These are phyloP conservation scores for Isurus oxyrinchus DNA, from an alignment of 2,113 vertebrate genomes.

Conservation along the genomic window DNA sequence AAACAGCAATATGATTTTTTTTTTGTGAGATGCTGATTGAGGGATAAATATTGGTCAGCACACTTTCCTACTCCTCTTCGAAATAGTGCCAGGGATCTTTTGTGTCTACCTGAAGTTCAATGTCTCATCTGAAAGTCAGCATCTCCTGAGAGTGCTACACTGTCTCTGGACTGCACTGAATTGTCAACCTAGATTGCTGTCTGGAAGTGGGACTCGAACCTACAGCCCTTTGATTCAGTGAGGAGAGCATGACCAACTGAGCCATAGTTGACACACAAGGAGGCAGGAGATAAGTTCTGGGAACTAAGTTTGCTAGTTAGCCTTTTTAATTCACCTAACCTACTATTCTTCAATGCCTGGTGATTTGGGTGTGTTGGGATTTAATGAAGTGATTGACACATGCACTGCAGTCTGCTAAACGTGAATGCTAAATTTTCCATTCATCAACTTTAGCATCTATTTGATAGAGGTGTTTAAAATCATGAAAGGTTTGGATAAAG, in stretches of 20 bases:
- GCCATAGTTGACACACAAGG: neutral
- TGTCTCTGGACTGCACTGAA: too few relatives aligned
- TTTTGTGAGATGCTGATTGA: neutral
- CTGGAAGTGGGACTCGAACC: neutral
- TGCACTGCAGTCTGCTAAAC: neutral
- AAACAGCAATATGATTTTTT: neutral
- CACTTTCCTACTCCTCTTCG: neutral
- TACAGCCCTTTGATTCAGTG: neutral
- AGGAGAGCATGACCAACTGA: neutral
- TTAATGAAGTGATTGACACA: neutral
- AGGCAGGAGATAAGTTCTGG: neutral
- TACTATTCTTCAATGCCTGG: neutral
- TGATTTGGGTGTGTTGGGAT: neutral
- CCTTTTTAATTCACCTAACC: neutral
- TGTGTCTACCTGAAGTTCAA: neutral
- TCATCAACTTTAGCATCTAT: too few relatives aligned
- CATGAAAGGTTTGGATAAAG: neutral
- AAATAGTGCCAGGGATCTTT: neutral
- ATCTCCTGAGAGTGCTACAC: too few relatives aligned
- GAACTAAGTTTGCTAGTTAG: neutral
- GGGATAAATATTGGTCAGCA: neutral
- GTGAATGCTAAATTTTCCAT: neutral
- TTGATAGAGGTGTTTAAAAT: neutral
- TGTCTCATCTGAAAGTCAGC: too few relatives aligned
- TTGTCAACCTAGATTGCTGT: too few relatives aligned